Conservation (phyloP, 2,888 invertebrate species). For the Oligia fasciuncula region DNA sequence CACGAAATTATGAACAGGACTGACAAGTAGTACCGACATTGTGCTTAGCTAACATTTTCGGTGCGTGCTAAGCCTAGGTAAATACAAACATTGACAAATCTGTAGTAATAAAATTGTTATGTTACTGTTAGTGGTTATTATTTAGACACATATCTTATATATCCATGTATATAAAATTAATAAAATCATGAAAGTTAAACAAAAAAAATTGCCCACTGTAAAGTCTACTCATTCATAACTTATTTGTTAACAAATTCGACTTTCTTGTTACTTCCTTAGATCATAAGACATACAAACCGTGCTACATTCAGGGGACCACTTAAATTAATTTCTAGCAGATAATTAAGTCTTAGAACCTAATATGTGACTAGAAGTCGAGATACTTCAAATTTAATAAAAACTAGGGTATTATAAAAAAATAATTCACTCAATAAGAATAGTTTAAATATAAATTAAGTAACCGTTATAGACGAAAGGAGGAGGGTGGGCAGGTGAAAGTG, state of each 20-base stretch:
- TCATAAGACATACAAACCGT: conserved; percentile 18
- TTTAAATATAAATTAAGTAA: conserved; percentile 66
- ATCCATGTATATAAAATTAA: conserved; percentile 14
- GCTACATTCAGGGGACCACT: conserved; percentile 34
- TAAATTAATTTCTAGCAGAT: conserved; percentile 42
- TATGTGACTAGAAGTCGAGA: conserved; percentile 64
- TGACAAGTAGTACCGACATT: neutral
- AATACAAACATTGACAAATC: conserved; percentile 25
- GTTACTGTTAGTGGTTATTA: conserved; percentile 26
- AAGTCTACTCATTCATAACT: conserved; percentile 30
- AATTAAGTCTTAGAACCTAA: conserved; percentile 46
- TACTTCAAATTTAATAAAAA: conserved; percentile 52
- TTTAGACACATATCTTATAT: conserved; percentile 26
- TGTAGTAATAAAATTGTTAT: conserved; percentile 22
- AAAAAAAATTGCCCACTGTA: conserved; percentile 44
- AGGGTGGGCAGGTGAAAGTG: conserved; percentile 82
- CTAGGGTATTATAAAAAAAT: conserved; percentile 60
- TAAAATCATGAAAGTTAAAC: conserved; percentile 8
- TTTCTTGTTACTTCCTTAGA: conserved; percentile 10
- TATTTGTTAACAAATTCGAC: conserved; percentile 21
- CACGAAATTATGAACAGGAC: neutral
- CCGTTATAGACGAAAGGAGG: conserved; percentile 77
- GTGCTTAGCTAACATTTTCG: conserved; percentile 1
- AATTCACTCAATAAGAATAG: conserved; percentile 62
- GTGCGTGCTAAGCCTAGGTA: conserved; percentile 35